Evolutionary conservation across 53 echinoderm and acorn worm genomes (phyloP).

Genomic region (Apostichopus leukothele): DNA sequence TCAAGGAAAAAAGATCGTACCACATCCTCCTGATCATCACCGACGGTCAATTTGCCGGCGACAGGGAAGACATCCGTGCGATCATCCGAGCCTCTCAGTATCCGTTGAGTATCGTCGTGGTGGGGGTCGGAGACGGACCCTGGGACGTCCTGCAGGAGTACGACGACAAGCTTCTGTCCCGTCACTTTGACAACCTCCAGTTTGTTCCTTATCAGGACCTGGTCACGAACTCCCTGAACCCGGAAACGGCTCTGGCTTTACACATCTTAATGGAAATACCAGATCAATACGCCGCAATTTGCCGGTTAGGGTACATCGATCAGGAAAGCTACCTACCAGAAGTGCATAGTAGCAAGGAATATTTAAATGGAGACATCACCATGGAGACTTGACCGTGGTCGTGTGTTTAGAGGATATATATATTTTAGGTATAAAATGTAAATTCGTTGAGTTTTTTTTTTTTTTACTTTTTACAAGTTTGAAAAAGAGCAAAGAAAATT

Average conservation of each 20-base stretch:
- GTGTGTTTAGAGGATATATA: too few relatives aligned
- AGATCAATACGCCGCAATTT: constrained; percentile 92
- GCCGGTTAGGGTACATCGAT: constrained; percentile 67
- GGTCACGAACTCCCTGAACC: constrained; percentile 79
- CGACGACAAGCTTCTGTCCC: constrained; percentile 80
- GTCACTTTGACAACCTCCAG: constrained; percentile 95
- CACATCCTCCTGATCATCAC: constrained; percentile 87
- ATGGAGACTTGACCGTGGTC: neutral
- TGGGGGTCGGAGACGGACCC: constrained; percentile 93
- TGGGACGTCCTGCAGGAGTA: constrained; percentile 84
- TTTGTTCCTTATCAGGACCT: constrained; percentile 96
- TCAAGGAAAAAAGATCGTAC: constrained; percentile 69
- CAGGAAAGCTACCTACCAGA: neutral
- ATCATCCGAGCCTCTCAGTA: constrained; percentile 60
- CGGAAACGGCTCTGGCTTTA: constrained; percentile 87
- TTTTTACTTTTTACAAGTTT: too few relatives aligned
- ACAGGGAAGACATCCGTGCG: constrained; percentile 33
- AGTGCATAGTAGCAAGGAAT: neutral
- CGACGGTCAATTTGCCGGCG: constrained; percentile 72
- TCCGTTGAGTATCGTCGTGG: constrained; percentile 89
- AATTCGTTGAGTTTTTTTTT: too few relatives aligned
- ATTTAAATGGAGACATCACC: constrained; percentile 10
- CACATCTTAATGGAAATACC: constrained; percentile 94
- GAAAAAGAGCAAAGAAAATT: too few relatives aligned
- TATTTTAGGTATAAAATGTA: too few relatives aligned